Percentiles rank a stretch among this genome's conserved stretches.
Evolutionary conservation across 2,888 invertebrate species (phyloP).

Genomic region (Melanostoma scalare): DNA sequence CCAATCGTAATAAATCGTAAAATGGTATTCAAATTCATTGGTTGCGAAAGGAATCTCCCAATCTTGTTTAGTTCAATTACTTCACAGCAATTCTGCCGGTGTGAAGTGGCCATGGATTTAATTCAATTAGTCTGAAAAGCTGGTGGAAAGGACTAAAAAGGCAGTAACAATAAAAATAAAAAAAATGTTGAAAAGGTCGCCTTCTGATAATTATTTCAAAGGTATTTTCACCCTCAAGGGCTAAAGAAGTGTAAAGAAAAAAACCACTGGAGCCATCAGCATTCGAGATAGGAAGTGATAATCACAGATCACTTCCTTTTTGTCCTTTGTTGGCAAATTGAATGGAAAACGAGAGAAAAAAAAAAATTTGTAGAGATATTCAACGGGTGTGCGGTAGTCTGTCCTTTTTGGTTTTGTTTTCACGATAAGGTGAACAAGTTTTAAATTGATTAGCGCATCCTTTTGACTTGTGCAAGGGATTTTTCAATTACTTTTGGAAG

Average conservation of each 20-base stretch:
- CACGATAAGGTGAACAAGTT: constrained; percentile 61
- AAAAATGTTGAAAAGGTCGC: constrained; percentile 38
- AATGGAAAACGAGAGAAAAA: constrained; percentile 54
- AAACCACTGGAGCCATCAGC: constrained; percentile 29
- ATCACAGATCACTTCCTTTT: constrained; percentile 63
- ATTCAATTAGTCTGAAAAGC: constrained; percentile 49
- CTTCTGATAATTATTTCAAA: constrained; percentile 67
- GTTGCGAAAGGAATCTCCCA: constrained; percentile 32
- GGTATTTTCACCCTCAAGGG: constrained; percentile 62
- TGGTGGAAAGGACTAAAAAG: constrained; percentile 37
- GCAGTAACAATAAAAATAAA: constrained; percentile 24
- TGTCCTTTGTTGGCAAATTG: constrained; percentile 64
- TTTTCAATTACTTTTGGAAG: constrained; percentile 40
- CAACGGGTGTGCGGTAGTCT: neutral
- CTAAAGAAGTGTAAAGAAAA: constrained; percentile 57
- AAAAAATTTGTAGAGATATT: neutral
- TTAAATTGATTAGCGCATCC: constrained; percentile 60
- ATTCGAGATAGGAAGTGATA: constrained; percentile 57
- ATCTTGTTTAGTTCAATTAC: constrained; percentile 59
- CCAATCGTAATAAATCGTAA: constrained; percentile 43
- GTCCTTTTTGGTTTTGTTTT: constrained; percentile 17
- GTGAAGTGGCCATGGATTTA: constrained; percentile 52
- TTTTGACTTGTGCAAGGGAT: constrained; percentile 41
- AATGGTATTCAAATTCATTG: constrained; percentile 59
- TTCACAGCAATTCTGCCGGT: constrained; percentile 33